These are phyloP conservation scores for Bellardia bayeri DNA, from an alignment of 2,888 invertebrate genomes.

Conservation along the genomic window DNA sequence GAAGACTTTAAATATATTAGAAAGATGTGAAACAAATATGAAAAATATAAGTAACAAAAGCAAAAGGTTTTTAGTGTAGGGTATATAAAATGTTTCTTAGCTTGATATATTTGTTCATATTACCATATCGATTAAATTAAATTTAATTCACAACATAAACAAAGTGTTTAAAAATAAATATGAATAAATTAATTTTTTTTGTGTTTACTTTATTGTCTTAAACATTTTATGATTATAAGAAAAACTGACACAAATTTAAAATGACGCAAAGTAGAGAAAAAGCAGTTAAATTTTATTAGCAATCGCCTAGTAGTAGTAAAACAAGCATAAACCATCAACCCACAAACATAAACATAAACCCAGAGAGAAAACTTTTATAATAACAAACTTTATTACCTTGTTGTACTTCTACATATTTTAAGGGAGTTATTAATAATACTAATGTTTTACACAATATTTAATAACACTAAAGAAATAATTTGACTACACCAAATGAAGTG, in stretches of 20 bases:
- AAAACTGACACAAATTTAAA: constrained; percentile 7
- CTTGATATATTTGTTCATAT: background rate
- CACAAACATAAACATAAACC: background rate
- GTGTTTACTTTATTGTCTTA: background rate
- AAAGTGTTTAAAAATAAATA: background rate
- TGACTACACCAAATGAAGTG: background rate
- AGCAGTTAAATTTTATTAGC: constrained; percentile 19
- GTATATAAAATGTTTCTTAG: background rate
- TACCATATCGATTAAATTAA: background rate
- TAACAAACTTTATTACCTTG: background rate
- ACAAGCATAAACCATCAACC: background rate
- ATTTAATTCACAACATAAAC: background rate
- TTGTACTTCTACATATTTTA: background rate
- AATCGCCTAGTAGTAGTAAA: background rate
- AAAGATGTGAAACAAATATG: background rate
- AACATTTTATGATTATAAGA: background rate
- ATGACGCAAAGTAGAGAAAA: background rate
- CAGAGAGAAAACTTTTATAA: background rate
- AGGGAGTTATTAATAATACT: background rate
- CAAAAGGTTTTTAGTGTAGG: background rate
- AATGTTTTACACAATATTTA: background rate
- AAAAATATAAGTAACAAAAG: background rate
- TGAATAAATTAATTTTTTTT: constrained; percentile 21
- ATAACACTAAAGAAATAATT: constrained; percentile 4
- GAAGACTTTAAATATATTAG: background rate